These are phyloP conservation scores for Lerista edwardsae DNA, from an alignment of 2,797 vertebrate species.

Conservation along the genomic window DNA sequence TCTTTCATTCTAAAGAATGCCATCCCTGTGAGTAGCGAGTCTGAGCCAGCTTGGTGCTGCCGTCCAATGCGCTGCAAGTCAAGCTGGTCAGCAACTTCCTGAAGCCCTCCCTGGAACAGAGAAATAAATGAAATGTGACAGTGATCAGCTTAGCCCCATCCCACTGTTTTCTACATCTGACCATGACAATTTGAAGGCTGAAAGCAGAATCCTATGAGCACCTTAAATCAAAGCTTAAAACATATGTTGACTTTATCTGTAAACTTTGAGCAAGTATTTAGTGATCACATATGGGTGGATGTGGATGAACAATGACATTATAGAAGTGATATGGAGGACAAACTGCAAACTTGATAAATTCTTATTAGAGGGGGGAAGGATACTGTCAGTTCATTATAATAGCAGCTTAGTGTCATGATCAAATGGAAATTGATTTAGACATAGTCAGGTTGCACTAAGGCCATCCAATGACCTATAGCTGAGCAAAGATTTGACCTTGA, in stretches of 20 bases:
- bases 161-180: neutral
- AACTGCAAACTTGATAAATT: neutral
- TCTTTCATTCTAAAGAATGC: slow-evolving; percentile 99
- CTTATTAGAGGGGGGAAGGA: neutral
- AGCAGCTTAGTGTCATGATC: neutral
- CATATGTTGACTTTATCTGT: too few relatives aligned
- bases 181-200: neutral
- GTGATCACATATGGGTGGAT: neutral
- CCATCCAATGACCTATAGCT: neutral
- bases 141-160: too few relatives aligned
- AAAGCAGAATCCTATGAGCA: neutral
- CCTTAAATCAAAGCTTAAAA: neutral
- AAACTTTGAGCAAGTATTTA: neutral
- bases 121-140: neutral
- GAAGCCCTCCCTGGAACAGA: slow-evolving; percentile 88
- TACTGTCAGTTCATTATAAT: neutral
- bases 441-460: neutral
- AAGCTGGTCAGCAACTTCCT: slow-evolving; percentile 98
- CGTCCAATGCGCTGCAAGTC: slow-evolving; percentile 97
- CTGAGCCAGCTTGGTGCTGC: slow-evolving; percentile 97
- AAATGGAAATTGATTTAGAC: too few relatives aligned
- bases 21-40: slow-evolving; percentile 97
- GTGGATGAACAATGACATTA: neutral
- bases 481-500: neutral
- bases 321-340: neutral